These are phyloP conservation scores for Prenolepis imparis DNA, from an alignment of 2,888 invertebrate genomes.

Conservation along the genomic window DNA sequence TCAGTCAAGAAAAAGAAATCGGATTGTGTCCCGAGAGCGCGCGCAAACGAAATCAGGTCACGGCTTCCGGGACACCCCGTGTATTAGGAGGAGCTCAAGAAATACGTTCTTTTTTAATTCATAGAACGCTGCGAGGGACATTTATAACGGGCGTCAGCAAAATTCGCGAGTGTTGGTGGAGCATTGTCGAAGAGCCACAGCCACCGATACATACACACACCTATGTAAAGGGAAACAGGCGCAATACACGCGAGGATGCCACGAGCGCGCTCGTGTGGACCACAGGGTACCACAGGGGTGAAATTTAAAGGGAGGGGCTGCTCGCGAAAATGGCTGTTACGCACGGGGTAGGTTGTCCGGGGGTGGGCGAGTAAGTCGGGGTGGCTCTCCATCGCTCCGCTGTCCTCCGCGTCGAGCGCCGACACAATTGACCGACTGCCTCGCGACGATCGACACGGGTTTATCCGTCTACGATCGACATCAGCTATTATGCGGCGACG, in stretches of 20 bases:
- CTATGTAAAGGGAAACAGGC: conserved; percentile 23
- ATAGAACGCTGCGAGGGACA: conserved; percentile 35
- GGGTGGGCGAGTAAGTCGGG: conserved; percentile 80
- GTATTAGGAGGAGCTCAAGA: conserved; percentile 33
- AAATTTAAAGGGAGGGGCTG: conserved; percentile 85
- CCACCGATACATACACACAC: conserved; percentile 7
- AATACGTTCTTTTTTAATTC: conserved; percentile 54
- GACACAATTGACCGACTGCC: conserved; percentile 80
- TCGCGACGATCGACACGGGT: conserved; percentile 77
- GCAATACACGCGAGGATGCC: conserved; percentile 40
- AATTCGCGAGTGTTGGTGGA: conserved; percentile 50
- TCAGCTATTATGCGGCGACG: conserved; percentile 82
- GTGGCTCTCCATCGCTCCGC: conserved; percentile 65
- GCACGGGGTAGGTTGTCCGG: conserved; percentile 82
- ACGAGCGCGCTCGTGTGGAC: conserved; percentile 54
- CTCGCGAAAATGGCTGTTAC: conserved; percentile 84
- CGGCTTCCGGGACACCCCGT: conserved; percentile 19
- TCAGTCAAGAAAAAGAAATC: conserved; percentile 4
- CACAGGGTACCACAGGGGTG: conserved; percentile 72
- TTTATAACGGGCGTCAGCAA: conserved; percentile 55
- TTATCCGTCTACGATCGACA: conserved; percentile 76
- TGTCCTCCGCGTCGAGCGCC: conserved; percentile 73
- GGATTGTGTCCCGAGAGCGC: neutral
- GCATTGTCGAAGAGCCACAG: conserved; percentile 36
- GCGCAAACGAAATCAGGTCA: conserved; percentile 30